Evolutionary conservation across 2,113 vertebrate genomes (phyloP), one percentile per base, ranked within the genome.

Genomic region (Cromileptes altivelis): DNA sequence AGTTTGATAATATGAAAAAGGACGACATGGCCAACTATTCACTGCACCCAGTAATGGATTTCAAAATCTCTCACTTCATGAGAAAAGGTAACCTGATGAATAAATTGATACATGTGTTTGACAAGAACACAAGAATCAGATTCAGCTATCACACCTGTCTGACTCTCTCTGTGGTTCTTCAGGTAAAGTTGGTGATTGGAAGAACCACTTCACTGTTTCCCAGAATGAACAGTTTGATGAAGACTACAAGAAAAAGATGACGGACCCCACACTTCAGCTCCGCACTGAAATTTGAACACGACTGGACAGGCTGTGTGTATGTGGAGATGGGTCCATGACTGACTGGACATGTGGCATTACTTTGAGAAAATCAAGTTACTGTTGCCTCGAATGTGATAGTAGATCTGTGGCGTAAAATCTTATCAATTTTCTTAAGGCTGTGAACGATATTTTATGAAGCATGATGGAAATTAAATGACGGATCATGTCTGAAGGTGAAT

Each of bases 1-100:
- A 95, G 47, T 97, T 98, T 88, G 87, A 95, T 47, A 91, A 89
- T 42, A 97, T 96, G 96, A 97, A 95, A 86, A 93, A 94, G 12
- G 95, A 96, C 80, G 77, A 91, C 23, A 87, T 91, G 50, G 47
- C 91, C 85, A 97, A 97, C 85, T 96, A 95, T 0, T 94, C 91
- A 6, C 94, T 90, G 0, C 0, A 65, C 0, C 0, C 0, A 2
- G 0, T 81, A 1, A 88, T 96, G 90, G 90, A 96, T 78, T 84
- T 89, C 30, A 93, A 85, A 49, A 68, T 94, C 47, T 95, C 93
- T 49, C 89, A 92, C 18, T 96, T 96, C 88, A 93, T 95, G 90
- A 93, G 95, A 53, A 96, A 96, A 95, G 94, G 95, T 96, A 78
- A 52, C 25, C 0, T 40, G 2, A 40, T 56, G 3, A 40, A 52